Conservation (phyloP, 2,113 vertebrate species). For the Anser brachyrhynchus region DNA sequence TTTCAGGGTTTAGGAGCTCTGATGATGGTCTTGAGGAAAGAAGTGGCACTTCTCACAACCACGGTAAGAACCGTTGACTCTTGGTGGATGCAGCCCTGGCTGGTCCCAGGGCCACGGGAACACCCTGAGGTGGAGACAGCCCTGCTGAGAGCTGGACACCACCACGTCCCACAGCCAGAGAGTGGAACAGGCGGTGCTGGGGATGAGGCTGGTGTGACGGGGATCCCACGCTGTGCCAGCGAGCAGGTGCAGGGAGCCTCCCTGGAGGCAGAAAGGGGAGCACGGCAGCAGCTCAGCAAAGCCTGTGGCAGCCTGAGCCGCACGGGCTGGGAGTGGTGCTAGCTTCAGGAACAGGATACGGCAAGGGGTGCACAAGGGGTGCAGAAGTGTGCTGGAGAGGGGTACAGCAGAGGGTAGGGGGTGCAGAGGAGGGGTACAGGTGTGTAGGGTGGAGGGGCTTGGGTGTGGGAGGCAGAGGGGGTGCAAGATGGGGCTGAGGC, state of each 20-base stretch:
- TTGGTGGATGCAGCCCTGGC: not conserved
- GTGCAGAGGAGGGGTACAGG: not conserved
- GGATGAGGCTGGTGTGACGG: not conserved
- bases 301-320: not conserved
- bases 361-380: not conserved
- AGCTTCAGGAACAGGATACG: not conserved
- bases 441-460: not conserved
- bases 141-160: not conserved
- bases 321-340: not conserved
- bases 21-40: not conserved
- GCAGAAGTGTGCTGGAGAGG: not conserved
- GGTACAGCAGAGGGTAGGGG: not conserved
- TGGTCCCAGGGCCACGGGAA: not conserved
- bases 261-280: not conserved
- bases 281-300: not conserved
- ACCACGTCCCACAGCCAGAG: not conserved
- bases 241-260: not conserved
- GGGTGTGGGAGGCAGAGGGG: not conserved
- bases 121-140: not conserved
- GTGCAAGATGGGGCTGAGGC: not conserved
- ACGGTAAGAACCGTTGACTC: not conserved
- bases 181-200: not conserved
- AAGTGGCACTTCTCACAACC: not conserved
- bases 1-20: not conserved
- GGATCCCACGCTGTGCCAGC: fast-evolving